A percentile compares a stretch with the other conserved stretches of the same genome.
Conservation (phyloP, 2,888 invertebrate genomes). For the Acanthacorydalis orientalis region DNA sequence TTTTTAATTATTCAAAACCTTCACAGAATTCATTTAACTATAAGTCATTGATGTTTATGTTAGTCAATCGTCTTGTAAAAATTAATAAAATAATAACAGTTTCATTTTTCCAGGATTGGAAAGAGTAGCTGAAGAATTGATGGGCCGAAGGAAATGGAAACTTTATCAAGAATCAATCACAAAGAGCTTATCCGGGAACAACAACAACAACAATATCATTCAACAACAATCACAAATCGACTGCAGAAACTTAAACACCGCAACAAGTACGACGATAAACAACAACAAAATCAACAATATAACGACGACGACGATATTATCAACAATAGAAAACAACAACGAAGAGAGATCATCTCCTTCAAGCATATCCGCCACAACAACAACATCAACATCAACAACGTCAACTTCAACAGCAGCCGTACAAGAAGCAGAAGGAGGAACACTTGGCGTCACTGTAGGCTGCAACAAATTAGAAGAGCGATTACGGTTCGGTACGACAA, state of each 20-base stretch:
- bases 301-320: neutral
- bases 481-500: constrained; percentile 12
- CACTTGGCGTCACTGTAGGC: constrained; percentile 11
- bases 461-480: constrained; percentile 13
- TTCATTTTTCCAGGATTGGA: constrained; percentile 55
- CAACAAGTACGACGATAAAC: constrained; percentile 9
- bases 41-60: too few relatives aligned
- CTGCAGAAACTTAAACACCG: constrained; percentile 2
- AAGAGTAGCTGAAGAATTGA: constrained; percentile 92
- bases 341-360: constrained; percentile 26
- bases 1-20: too few relatives aligned
- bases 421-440: constrained; percentile 7
- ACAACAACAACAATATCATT: constrained; percentile 29
- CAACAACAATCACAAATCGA: constrained; percentile 24
- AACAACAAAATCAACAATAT: constrained; percentile 16
- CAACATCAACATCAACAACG: constrained; percentile 15
- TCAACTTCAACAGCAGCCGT: neutral
- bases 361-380: constrained; percentile 17
- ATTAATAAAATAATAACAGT: too few relatives aligned
- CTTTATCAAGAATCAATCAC: constrained; percentile 63
- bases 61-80: too few relatives aligned
- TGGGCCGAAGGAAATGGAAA: constrained; percentile 94
- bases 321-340: constrained; percentile 7
- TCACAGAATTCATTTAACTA: too few relatives aligned
- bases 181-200: constrained; percentile 24